Base-by-base conservation (phyloP, 2,113 vertebrate genomes). In the Cacatua alba region DNA sequence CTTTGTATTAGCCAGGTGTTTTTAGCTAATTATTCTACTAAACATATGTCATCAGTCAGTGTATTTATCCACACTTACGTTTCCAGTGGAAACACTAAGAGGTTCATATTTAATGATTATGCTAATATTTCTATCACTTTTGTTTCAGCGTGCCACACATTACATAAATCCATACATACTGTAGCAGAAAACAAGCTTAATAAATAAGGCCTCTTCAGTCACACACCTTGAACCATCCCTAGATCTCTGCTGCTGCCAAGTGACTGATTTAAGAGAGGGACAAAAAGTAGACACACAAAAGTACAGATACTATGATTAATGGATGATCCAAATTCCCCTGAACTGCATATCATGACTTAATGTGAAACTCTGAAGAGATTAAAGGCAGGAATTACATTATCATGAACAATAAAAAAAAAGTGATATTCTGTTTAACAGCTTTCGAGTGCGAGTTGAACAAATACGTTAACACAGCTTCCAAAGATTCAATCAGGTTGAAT, bases 211-310 rank as follows among this genome's bases (percentile, higher is more conserved):
- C 95, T 98, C 97, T 98, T 98, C 97, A 98, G 98, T 98, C 98
- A 98, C 97, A 97, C 70, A 96, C 92, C 97, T 95, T 98, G 97
- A 95, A 96, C 86, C 80, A 70, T 85, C 95, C 97, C 97, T 96
- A 97, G 92, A 83, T 87, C 90, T 97, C 97, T 98, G 98, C 98
- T 95, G 94, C 98, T 98, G 98, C 98, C 98, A 98, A 98, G 97
- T 97, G 98, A 98, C 98, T 99, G 99, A 99, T 98, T 99, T 98
- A 98, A 99, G 98, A 99, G 98, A 99, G 97, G 98, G 99, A 98
- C 98, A 98, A 98, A 98, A 98, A 98, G 98, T 91, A 98, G 98
- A 98, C 98, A 98, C 97, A 97, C 98, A 97, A 86, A 99, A 98
- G 94, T 98, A 98, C 97, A 98, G 98, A 98, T 97, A 96, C 97